phyloP scores from a whole-genome alignment of 2,888 invertebrate genomes.

The Standfussiana lucernea region DNA sequence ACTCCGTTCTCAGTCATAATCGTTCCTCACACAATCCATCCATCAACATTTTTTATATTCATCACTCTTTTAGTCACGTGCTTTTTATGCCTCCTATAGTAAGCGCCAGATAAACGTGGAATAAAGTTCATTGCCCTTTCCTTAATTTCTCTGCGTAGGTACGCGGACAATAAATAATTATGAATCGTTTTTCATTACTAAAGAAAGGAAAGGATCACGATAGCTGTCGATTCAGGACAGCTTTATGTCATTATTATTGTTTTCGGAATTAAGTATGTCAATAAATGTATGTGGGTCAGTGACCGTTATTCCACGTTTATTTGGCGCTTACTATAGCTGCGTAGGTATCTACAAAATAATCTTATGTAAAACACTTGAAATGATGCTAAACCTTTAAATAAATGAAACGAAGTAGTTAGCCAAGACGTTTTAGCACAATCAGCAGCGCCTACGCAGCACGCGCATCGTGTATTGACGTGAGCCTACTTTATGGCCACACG shows the following conservation, averaged over 20 bases:
- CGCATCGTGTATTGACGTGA: conserved; percentile 22
- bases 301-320: too few species aligned
- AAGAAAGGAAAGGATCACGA: too few species aligned
- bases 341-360: background rate
- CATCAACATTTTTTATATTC: background rate
- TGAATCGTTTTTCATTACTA: too few species aligned
- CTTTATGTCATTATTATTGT: too few species aligned
- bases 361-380: background rate
- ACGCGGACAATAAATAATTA: too few species aligned
- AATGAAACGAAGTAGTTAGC: conserved; percentile 1
- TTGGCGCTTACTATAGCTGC: too few species aligned
- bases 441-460: conserved; percentile 9
- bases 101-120: too few species aligned
- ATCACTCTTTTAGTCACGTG: background rate
- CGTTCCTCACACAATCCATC: background rate
- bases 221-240: too few species aligned
- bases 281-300: too few species aligned
- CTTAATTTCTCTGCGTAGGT: too few species aligned
- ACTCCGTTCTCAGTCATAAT: background rate
- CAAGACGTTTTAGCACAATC: conserved; percentile 21
- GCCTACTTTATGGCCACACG: conserved; percentile 6
- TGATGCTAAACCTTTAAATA: conserved; percentile 10
- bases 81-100: background rate
- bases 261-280: too few species aligned
- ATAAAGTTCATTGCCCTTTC: too few species aligned